A percentile compares a stretch with the other conserved stretches of the same genome.
phyloP scores from a whole-genome alignment of 2,113 vertebrate species.

The Athene noctua region DNA sequence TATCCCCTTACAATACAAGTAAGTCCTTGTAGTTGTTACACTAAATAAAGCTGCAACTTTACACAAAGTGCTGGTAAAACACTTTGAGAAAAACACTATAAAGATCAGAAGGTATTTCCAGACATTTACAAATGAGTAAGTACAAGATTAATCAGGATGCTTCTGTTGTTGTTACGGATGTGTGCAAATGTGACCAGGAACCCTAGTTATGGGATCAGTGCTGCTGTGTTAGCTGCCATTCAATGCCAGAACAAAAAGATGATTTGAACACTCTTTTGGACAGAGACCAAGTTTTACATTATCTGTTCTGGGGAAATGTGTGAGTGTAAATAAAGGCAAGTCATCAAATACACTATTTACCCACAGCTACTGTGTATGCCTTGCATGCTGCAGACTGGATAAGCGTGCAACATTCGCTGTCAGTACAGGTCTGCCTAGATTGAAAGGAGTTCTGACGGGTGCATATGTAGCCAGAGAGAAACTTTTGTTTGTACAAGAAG shows the following conservation, averaged over 20 bases:
- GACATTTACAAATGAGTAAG: not conserved
- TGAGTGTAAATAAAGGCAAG: not conserved
- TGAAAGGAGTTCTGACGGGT: not conserved
- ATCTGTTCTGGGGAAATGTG: rapidly evolving
- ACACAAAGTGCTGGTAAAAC: not conserved
- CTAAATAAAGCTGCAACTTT: not conserved
- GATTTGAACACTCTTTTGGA: not conserved
- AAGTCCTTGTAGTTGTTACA: not conserved
- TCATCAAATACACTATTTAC: not conserved
- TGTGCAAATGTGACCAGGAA: not conserved
- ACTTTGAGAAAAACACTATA: too few relatives aligned
- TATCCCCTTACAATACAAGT: not conserved
- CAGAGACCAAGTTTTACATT: not conserved
- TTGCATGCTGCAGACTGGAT: not conserved
- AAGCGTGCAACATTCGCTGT: not conserved
- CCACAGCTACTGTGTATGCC: not conserved
- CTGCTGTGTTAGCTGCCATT: not conserved
- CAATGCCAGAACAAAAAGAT: not conserved
- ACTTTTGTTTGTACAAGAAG: not conserved
- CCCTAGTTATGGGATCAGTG: not conserved
- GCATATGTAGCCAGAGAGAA: not conserved
- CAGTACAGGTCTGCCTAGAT: not conserved
- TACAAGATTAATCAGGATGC: not conserved
- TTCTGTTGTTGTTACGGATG: not conserved
- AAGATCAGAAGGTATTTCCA: not conserved